Evolutionary conservation across 2,113 vertebrate genomes (phyloP).

Genomic region (Solenodon paradoxus): DNA sequence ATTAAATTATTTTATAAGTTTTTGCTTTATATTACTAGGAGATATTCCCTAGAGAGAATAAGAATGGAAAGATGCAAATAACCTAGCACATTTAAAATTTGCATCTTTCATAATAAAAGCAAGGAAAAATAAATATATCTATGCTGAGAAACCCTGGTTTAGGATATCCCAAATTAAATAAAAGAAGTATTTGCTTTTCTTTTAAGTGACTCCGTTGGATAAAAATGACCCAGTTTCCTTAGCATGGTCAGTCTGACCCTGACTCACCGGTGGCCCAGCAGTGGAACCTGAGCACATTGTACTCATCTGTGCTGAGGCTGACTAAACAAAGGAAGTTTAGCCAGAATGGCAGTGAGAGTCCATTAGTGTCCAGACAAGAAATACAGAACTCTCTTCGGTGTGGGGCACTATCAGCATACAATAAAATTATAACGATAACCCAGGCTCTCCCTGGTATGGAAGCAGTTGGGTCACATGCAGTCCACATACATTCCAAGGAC

Average conservation of each 20-base stretch:
- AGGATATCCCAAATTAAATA: too few species aligned
- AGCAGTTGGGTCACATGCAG: too few species aligned
- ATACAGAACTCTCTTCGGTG: slow-evolving; percentile 22
- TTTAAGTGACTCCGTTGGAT: slow-evolving; percentile 66
- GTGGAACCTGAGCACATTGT: slow-evolving; percentile 45
- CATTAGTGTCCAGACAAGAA: slow-evolving; percentile 55
- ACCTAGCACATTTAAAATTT: slow-evolving; percentile 34
- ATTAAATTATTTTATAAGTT: background rate
- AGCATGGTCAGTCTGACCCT: slow-evolving; percentile 59
- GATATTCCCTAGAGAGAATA: background rate
- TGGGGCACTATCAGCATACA: slow-evolving; percentile 43
- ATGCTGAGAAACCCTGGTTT: too few species aligned
- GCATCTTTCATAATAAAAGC: slow-evolving; percentile 46
- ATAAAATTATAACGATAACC: slow-evolving; percentile 61
- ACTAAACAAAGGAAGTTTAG: slow-evolving; percentile 36
- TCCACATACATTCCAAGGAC: too few species aligned
- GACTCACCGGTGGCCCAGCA: background rate
- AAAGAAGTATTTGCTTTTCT: slow-evolving; percentile 57
- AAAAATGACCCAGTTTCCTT: slow-evolving; percentile 63
- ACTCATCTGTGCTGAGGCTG: slow-evolving; percentile 55
- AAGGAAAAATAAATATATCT: slow-evolving; percentile 67
- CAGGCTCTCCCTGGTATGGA: too few species aligned
- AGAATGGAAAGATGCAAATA: background rate
- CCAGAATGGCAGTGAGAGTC: slow-evolving; percentile 44
- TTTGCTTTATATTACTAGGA: background rate